These are phyloP conservation scores for Misgurnus anguillicaudatus DNA, from an alignment of 2,113 vertebrate genomes.

Conservation along the genomic window DNA sequence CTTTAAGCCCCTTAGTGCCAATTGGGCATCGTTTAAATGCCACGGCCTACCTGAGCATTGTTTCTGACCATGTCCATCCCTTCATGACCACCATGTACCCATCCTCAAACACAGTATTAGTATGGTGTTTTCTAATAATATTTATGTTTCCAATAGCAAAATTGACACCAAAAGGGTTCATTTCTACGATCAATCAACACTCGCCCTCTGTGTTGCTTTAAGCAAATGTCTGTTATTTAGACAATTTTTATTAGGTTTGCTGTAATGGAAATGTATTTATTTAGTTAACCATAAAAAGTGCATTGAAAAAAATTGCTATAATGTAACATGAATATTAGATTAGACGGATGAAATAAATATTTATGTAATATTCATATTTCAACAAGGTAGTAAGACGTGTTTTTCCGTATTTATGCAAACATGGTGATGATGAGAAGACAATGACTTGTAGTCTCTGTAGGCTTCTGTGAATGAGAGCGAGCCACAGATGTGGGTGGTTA, in stretches of 20 bases:
- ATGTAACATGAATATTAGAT: not conserved
- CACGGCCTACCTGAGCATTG: too few relatives aligned
- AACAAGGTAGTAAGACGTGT: not conserved
- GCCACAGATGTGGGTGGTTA: conserved; percentile 43
- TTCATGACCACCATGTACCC: too few relatives aligned
- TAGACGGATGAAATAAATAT: too few relatives aligned
- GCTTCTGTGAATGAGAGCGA: conserved; percentile 27
- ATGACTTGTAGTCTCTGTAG: not conserved
- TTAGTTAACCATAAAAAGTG: not conserved
- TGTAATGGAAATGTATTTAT: not conserved
- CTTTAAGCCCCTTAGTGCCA: too few relatives aligned
- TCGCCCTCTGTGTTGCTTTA: not conserved
- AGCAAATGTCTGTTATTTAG: conserved; percentile 31
- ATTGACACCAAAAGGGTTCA: not conserved
- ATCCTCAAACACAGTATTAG: too few relatives aligned
- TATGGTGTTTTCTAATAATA: too few relatives aligned
- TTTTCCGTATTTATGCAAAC: not conserved
- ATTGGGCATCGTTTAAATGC: too few relatives aligned
- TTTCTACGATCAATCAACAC: not conserved
- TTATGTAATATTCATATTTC: not conserved
- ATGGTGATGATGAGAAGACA: not conserved
- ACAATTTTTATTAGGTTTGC: conserved; percentile 14
- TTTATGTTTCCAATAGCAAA: not conserved
- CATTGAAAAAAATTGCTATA: not conserved
- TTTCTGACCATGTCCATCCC: too few relatives aligned